Base-by-base conservation (phyloP, 2,888 invertebrate genomes). In the Diadegma fenestrale region DNA sequence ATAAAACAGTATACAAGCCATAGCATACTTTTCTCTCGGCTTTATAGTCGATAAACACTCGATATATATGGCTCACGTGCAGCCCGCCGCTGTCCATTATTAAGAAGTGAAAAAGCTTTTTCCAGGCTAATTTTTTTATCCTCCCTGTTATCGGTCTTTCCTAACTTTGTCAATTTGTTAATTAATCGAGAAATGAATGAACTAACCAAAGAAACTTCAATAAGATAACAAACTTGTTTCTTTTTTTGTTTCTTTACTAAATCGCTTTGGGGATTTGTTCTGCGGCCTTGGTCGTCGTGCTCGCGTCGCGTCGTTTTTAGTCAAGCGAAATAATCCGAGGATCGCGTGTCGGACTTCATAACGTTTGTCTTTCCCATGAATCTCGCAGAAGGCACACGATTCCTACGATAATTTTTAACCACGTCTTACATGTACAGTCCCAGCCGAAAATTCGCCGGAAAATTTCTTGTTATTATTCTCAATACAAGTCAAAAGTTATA, bases 41-140 rank as follows among this genome's bases (percentile, higher is more conserved):
- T 26, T 19, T 12, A 22, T 12, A 19, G 0, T 54, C 19, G 22
- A 26, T 54, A 26, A 6, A 54, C 22, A 54, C 22, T 54, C 54
- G 22, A 54, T 26, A 54, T 26, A 54, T 22, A 54, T 22, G 19
- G 54, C 54, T 22, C 10, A 26, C 41, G 19, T 7, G 41, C n/a
- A n/a, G n/a, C n/a, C n/a, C n/a, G n/a, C n/a, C n/a, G 12, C 14
- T 41, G 6, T 33, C 19, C 22, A 41, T 66, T 66, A 66, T 22
- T 3, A 19, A 41, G 43, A 66, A 43, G 14, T 66, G 14, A 22
- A 43, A 43, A 43, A 66, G 66, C 66, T 66, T 43, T 66, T 66
- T 66, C 14, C 22, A 22, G 14, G 43, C 41, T 6, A 6, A 66
- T 14, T 66, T 17, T 43, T 43, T 7, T 14, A 2, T 26, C 43